phyloP scores from a whole-genome alignment of 2,888 invertebrate species.

The Drosophila neutralis region DNA sequence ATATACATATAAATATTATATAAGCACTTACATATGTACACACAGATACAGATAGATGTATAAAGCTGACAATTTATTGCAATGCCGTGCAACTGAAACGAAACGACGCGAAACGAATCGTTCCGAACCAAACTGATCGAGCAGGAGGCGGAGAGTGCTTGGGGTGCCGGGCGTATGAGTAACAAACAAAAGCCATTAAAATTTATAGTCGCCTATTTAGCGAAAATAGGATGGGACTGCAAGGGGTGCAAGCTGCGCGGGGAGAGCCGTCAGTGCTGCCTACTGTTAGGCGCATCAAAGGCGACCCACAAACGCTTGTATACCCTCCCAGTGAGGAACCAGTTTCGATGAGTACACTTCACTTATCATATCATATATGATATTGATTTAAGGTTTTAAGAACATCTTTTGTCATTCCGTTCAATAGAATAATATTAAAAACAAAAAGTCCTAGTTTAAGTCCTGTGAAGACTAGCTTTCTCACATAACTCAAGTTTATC shows the following conservation, averaged over 20 bases:
- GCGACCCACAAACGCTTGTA: constrained; percentile 55
- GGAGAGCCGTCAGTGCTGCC: constrained; percentile 44
- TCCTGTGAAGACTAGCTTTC: not conserved
- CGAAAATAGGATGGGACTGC: constrained; percentile 16
- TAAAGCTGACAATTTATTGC: constrained; percentile 55
- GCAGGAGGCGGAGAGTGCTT: not conserved
- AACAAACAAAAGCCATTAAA: constrained; percentile 69
- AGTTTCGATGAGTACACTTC: not conserved
- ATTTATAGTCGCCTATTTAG: constrained; percentile 67
- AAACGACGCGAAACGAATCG: constrained; percentile 28
- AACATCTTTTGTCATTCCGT: not conserved
- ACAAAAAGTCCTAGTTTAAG: not conserved
- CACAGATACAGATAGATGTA: not conserved
- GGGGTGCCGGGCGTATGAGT: constrained; percentile 52
- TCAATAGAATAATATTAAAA: not conserved
- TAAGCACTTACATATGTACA: not conserved
- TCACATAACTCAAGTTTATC: not conserved
- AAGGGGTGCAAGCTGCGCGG: not conserved
- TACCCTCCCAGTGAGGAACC: constrained; percentile 32
- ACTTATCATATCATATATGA: not conserved
- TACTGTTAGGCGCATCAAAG: constrained; percentile 67
- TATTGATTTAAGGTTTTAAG: not conserved
- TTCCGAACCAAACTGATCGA: constrained; percentile 33
- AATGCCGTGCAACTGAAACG: constrained; percentile 40
- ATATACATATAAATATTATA: not conserved